Percentiles rank a stretch among this genome's conserved stretches.
These are phyloP conservation scores for Drosophila simulans DNA, from an alignment of 1,140 invertebrate species.

Conservation along the genomic window DNA sequence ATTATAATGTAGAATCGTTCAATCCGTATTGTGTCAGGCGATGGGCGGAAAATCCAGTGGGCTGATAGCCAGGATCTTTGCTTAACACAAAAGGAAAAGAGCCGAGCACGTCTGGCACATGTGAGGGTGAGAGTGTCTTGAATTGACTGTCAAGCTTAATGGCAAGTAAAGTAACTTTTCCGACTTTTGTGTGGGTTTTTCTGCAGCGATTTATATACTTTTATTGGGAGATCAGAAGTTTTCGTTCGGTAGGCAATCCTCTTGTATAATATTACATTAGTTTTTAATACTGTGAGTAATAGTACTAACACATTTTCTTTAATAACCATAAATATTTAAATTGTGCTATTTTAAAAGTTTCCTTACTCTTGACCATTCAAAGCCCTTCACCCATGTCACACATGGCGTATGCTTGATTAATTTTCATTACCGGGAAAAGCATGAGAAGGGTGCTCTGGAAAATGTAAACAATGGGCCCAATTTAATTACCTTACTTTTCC, in stretches of 20 bases:
- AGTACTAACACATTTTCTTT: background rate
- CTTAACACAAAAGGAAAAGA: conserved; percentile 7
- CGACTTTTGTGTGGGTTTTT: background rate
- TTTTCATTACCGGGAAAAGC: conserved; percentile 20
- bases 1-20: conserved; percentile 72
- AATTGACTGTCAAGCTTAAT: conserved; percentile 23
- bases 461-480: conserved; percentile 35
- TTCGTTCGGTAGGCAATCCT: background rate
- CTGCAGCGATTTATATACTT: background rate
- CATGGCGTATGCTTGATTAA: conserved; percentile 51
- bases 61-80: conserved; percentile 15
- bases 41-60: conserved; percentile 1
- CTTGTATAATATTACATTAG: too few relatives aligned
- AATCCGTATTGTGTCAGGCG: conserved; percentile 59
- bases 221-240: background rate
- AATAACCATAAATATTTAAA: background rate
- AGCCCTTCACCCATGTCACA: conserved; percentile 3
- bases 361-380: conserved; percentile 1
- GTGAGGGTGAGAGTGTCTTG: background rate
- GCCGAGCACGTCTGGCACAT: conserved; percentile 7
- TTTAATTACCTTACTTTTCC: conserved; percentile 35
- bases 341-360: background rate
- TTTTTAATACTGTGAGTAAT: too few relatives aligned
- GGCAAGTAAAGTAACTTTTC: conserved; percentile 35
- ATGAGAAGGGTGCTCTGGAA: background rate